Conservation (phyloP, 2,113 vertebrate genomes). For the Lycocorax pyrrhopterus region DNA sequence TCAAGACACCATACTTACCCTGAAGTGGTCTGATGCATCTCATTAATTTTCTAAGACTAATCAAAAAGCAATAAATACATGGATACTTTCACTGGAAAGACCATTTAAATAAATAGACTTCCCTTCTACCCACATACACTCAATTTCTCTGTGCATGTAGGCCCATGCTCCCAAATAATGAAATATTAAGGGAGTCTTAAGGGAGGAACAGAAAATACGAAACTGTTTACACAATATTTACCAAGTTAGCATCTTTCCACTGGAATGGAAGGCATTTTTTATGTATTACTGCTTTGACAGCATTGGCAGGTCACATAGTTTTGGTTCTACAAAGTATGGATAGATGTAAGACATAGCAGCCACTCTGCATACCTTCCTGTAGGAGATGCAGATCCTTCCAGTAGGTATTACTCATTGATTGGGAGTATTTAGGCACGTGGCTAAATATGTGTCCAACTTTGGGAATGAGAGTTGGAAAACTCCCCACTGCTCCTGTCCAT, state of each 20-base stretch:
- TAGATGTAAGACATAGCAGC: background rate
- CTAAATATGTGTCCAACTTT: background rate
- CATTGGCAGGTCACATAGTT: background rate
- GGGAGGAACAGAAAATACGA: background rate
- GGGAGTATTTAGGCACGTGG: background rate
- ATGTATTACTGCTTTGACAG: background rate
- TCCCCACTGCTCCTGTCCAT: background rate
- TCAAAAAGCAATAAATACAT: background rate
- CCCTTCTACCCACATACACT: background rate
- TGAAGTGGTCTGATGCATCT: background rate
- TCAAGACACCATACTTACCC: background rate
- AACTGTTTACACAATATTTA: background rate
- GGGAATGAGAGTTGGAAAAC: background rate
- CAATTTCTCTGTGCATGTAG: background rate
- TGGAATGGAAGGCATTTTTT: background rate
- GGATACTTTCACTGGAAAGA: background rate
- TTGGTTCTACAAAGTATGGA: background rate
- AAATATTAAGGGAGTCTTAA: background rate
- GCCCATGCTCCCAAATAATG: background rate
- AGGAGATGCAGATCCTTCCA: background rate
- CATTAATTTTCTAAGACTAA: background rate
- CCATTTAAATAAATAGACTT: background rate
- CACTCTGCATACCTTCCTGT: background rate
- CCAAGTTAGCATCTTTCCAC: background rate
- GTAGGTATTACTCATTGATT: background rate